Conservation (phyloP, 1,140 invertebrate genomes). For the Drosophila varians region DNA sequence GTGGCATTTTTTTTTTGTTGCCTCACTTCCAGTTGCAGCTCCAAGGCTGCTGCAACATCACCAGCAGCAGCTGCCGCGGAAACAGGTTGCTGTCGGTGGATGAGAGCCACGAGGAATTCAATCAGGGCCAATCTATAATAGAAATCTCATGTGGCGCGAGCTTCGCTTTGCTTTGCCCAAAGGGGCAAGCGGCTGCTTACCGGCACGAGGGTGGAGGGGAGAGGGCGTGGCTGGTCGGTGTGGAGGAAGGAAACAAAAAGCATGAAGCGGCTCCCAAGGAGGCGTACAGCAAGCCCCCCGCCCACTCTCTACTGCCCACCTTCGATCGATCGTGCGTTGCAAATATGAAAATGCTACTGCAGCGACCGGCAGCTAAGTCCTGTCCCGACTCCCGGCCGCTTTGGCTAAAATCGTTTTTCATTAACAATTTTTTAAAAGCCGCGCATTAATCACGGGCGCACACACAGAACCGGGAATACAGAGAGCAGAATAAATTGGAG, state of each 20-base stretch:
- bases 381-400: no score
- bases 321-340: slow-evolving; percentile 81
- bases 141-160: slow-evolving; percentile 78
- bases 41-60: slow-evolving; percentile 11
- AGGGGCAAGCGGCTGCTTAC: slow-evolving; percentile 31
- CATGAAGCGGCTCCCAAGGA: not conserved
- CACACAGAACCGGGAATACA: slow-evolving; percentile 15
- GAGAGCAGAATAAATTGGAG: slow-evolving; percentile 22
- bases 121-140: slow-evolving; percentile 82
- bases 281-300: no score
- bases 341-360: slow-evolving; percentile 82
- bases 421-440: slow-evolving; percentile 81
- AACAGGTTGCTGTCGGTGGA: slow-evolving; percentile 58
- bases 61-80: slow-evolving; percentile 33
- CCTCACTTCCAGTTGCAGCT: not conserved
- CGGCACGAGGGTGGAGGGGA: slow-evolving; percentile 31
- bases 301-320: slow-evolving; percentile 60
- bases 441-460: slow-evolving; percentile 77
- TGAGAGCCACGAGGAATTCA: slow-evolving; percentile 69
- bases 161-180: slow-evolving; percentile 37
- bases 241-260: not conserved
- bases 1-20: slow-evolving; percentile 40
- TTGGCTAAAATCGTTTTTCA: slow-evolving; percentile 78
- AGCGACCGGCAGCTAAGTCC: slow-evolving; percentile 40
- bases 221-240: slow-evolving; percentile 27